Base-by-base conservation (phyloP, 2,113 vertebrate genomes). In the Connochaetes taurinus region DNA sequence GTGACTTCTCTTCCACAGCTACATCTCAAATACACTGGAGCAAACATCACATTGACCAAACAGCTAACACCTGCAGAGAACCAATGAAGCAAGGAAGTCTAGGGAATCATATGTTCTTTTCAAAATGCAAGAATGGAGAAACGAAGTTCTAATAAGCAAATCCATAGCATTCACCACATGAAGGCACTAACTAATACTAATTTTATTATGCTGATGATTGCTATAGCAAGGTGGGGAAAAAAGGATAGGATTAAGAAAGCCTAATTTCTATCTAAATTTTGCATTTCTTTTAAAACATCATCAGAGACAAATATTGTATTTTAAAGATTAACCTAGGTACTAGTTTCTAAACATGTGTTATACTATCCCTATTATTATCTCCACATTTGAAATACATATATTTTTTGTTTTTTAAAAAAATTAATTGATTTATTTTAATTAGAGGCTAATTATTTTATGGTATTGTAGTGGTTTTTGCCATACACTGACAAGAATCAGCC, bases 361-460 rank as follows among this genome's bases (percentile, higher is more conserved):
- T 27, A 31, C 64, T 64, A 31, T 53, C 13, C 33, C 67, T 16
- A 13, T 9, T 50, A 6, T 53, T 29, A 29, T 50, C 11, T 64
- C 6, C 45, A 52, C 57, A 43, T 74, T 47, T 96, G 7, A 87
- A 80, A 60, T 50, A 45, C 5, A 43, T 43, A 43, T 43, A 43
- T 43, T 5, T 43, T 43, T 45, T 45, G 45, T 50, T 91, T 47
- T 80, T 87, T 31, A 45, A 45, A 47, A 10, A n/a, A 62, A 16
- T 17, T 64, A 33, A 67, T 67, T n/a, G 1, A 10, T n/a, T 10
- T 1, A 36, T 21, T 67, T 67, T 67, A 67, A 67, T 9, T n/a
- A 7, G 7, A 67, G 62, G 16, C 16, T n/a, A 19, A 36, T 36
- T 67, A 67, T 3, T 67, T 67, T 21, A 64, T 0, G 0, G 9